These are phyloP conservation scores for Microctonus hyperodae DNA, from an alignment of 2,888 invertebrate species.

Conservation along the genomic window DNA sequence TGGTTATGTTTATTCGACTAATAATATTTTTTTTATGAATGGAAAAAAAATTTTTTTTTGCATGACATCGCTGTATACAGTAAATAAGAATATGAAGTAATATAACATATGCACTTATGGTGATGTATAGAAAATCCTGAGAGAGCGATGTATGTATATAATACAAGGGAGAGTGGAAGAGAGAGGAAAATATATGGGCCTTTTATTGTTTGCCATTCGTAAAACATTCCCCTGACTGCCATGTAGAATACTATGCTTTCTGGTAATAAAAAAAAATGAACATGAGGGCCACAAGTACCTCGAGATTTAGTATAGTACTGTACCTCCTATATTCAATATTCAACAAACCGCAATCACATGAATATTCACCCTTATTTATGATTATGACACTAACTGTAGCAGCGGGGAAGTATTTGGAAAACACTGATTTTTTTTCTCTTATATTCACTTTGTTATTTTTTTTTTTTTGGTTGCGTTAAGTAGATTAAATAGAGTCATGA, in stretches of 20 bases:
- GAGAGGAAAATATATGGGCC: not conserved
- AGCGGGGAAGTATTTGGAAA: slow-evolving; percentile 22
- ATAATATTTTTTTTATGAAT: too few species aligned
- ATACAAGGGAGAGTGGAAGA: not conserved
- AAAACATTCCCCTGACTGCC: slow-evolving; percentile 2
- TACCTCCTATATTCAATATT: not conserved
- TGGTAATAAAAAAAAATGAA: slow-evolving; percentile 3
- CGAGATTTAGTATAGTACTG: not conserved
- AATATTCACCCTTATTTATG: slow-evolving; percentile 30
- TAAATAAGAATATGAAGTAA: not conserved
- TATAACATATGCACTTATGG: not conserved
- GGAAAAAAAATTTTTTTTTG: not conserved
- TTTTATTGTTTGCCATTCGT: not conserved
- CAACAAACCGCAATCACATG: slow-evolving; percentile 21
- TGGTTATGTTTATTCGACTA: too few species aligned
- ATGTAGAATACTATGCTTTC: not conserved
- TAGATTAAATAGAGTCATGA: not conserved
- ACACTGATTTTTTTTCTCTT: slow-evolving; percentile 19
- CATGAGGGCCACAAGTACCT: slow-evolving; percentile 11
- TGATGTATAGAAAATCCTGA: slow-evolving; percentile 25
- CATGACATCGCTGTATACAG: not conserved
- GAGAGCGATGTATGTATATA: slow-evolving; percentile 17
- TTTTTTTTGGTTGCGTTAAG: not conserved
- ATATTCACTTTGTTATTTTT: not conserved
- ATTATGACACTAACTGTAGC: not conserved